These are phyloP conservation scores for Antheraea assamensis DNA, from an alignment of 2,888 invertebrate species.

Conservation along the genomic window DNA sequence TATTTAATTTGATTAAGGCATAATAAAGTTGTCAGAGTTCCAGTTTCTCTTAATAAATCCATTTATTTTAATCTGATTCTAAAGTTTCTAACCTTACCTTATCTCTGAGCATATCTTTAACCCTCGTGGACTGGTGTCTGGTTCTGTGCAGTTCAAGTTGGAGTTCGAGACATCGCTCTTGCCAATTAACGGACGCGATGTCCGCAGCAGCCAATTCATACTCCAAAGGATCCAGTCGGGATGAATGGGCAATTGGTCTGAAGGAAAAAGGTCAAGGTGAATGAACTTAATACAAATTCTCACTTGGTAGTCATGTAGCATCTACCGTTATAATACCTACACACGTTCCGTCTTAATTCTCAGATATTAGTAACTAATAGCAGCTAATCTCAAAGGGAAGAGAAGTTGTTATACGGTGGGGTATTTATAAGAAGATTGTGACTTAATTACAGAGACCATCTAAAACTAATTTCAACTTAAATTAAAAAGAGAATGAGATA, in stretches of 20 bases:
- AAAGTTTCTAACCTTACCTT: conserved; percentile 84
- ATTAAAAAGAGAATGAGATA: too few relatives aligned
- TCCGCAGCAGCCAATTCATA: conserved; percentile 67
- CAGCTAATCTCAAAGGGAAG: background rate
- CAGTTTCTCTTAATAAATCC: too few relatives aligned
- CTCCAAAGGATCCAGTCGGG: conserved; percentile 71
- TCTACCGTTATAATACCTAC: background rate
- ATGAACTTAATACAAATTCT: background rate
- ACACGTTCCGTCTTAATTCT: background rate
- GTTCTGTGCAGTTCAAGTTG: conserved; percentile 93
- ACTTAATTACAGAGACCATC: background rate
- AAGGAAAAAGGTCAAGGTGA: background rate
- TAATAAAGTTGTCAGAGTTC: too few relatives aligned
- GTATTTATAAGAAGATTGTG: background rate
- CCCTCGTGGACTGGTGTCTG: conserved; percentile 92
- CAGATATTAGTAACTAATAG: background rate
- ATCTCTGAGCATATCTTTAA: conserved; percentile 93
- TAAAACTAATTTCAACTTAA: background rate
- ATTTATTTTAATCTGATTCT: background rate
- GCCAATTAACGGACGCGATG: conserved; percentile 88
- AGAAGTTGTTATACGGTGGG: background rate
- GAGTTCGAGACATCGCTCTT: conserved; percentile 92
- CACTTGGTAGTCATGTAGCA: background rate
- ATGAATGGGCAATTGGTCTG: conserved; percentile 71
- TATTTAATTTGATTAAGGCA: too few relatives aligned